A percentile compares a stretch with the other conserved stretches of the same genome.
Evolutionary conservation across 2,888 invertebrate species (phyloP).

Genomic region (Phrixothrix hirtus): DNA sequence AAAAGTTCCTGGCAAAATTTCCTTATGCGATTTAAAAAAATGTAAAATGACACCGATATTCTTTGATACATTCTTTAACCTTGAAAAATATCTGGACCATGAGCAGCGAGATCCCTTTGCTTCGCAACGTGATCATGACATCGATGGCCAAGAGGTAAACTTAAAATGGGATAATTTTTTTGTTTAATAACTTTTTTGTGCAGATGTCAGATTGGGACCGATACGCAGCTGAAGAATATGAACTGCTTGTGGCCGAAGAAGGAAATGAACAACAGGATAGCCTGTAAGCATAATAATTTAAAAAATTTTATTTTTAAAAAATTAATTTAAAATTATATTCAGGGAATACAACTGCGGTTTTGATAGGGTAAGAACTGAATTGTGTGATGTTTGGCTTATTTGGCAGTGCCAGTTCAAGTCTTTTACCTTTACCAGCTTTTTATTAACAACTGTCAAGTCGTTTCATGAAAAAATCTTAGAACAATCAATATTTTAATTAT

Average conservation of each 20-base stretch:
- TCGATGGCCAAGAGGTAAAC: slow-evolving; percentile 73
- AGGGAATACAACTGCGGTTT: slow-evolving; percentile 57
- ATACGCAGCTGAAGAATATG: slow-evolving; percentile 98
- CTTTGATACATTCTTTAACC: slow-evolving; percentile 99
- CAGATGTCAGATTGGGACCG: slow-evolving; percentile 98
- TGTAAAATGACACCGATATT: slow-evolving; percentile 97
- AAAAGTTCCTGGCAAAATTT: slow-evolving; percentile 77
- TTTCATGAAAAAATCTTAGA: too few relatives aligned
- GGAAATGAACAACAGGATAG: slow-evolving; percentile 81
- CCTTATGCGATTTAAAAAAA: slow-evolving; percentile 88
- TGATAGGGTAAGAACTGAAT: slow-evolving; percentile 54
- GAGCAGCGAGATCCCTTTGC: slow-evolving; percentile 99
- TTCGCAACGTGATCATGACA: slow-evolving; percentile 80
- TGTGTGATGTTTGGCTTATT: slow-evolving; percentile 21
- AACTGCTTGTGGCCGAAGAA: slow-evolving; percentile 93
- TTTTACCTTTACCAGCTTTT: too few relatives aligned
- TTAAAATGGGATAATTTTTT: too few relatives aligned
- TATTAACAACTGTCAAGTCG: too few relatives aligned
- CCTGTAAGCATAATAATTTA: too few relatives aligned
- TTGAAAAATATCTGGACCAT: slow-evolving; percentile 98
- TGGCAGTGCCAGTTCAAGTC: too few relatives aligned
- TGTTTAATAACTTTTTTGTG: too few relatives aligned
- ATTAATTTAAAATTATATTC: slow-evolving; percentile 41
- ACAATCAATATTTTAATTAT: too few relatives aligned
- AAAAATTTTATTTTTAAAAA: too few relatives aligned